Base-by-base conservation (phyloP, 2,888 invertebrate genomes). In the Meghimatium bilineatum region DNA sequence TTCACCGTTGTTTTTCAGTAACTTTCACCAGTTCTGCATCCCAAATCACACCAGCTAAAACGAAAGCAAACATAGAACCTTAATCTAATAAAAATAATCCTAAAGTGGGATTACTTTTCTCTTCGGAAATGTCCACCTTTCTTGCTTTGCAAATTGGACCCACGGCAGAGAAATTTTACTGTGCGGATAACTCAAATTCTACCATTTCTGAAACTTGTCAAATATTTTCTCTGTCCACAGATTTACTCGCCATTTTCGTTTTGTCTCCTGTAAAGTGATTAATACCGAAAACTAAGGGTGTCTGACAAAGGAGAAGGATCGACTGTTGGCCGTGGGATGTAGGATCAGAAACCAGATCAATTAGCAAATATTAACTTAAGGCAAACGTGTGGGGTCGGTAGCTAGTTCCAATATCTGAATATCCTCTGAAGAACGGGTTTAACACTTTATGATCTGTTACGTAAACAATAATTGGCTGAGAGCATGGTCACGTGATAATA, bases 231-330 rank as follows among this genome's bases (percentile, higher is more conserved):
- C 29, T 38, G 17, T 34, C 80, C 34, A 52, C 0, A 32, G 34
- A 69, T 32, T 52, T 32, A 23, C 32, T 80, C 23, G 2, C 26
- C 66, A n/a, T 66, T 67, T 36, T 63, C 20, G 38, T 38, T 66
- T 66, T 26, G 66, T 44, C n/a, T n/a, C 20, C 44, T 38, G 36
- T 8, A 12, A n/a, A 17, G 38, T 63, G 66, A 1, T 49, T 74
- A 74, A 74, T 74, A 32, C 52, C 29, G 5, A 49, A 49, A 49
- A 52, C 74, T 52, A 79, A 79, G 66, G n/a, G 29, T 67, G 29
- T 3, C 66, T 17, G 44, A 44, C 49, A 26, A 26, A 26, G 20
- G 49, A n/a, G 32, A 32, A 38, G 20, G 67, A 34, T 6, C 38
- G 3, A 12, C n/a, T 36, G 38, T 71, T 36, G 38, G 36, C 26